Evolutionary conservation across 2,888 invertebrate species (phyloP).

Genomic region (Ophonus ardosiacus): DNA sequence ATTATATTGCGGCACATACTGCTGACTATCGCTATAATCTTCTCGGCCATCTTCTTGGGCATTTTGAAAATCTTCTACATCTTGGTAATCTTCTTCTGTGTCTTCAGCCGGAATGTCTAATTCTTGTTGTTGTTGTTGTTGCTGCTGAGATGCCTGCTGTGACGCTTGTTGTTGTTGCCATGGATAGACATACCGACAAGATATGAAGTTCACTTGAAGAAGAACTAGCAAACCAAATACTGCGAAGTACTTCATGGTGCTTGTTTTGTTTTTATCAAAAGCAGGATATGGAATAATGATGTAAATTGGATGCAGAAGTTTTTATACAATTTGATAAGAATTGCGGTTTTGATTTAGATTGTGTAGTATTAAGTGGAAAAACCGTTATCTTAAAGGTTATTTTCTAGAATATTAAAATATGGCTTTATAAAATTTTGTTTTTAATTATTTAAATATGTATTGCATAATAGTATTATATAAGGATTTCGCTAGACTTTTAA

Average conservation of each 20-base stretch:
- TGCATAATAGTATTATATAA: too few relatives aligned
- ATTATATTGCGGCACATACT: neutral
- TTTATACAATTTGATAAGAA: slow-evolving; percentile 22
- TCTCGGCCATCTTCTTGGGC: neutral
- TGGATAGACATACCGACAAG: neutral
- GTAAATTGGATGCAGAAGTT: neutral
- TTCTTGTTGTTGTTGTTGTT: neutral
- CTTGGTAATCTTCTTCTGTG: neutral
- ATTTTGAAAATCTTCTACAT: neutral
- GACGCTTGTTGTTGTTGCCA: neutral
- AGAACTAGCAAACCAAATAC: slow-evolving; percentile 14
- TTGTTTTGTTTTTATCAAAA: neutral
- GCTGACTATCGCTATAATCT: neutral
- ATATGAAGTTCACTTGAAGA: slow-evolving; percentile 13
- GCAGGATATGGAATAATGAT: neutral
- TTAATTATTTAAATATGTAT: too few relatives aligned
- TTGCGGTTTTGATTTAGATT: neutral
- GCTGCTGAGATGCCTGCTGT: neutral
- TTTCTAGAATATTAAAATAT: neutral
- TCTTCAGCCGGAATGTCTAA: neutral
- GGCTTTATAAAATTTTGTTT: too few relatives aligned
- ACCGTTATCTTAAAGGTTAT: neutral
- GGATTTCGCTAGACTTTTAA: too few relatives aligned
- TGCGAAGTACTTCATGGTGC: slow-evolving; percentile 5
- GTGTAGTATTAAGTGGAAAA: neutral